Evolutionary conservation across 2,888 invertebrate species (phyloP), one percentile per base, ranked within the genome.

Genomic region (Kryphioiulus occultus): DNA sequence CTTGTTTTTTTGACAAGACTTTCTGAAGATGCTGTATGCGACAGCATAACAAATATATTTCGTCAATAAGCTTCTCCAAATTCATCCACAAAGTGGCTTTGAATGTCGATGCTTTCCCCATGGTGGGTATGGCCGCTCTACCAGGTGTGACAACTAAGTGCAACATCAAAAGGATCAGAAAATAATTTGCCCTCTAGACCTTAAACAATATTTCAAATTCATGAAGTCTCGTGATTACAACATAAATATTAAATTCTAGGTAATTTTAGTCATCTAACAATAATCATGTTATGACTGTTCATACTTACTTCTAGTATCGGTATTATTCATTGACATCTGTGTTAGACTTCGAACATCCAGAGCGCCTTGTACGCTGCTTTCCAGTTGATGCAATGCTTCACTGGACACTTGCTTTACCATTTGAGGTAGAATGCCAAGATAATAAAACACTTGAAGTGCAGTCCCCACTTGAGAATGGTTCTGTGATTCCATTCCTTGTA

Each of bases 31-130:
- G 92, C 87, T 92, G 91, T 1, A 92, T 90, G 91, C 92, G 90
- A 44, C 91, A 91, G 90, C 92, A 92, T 19, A 91, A 89, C 19
- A 91, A 90, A 89, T 92, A 92, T 84, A 93, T 92, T 88, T 95
- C 94, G 91, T 96, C 95, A 91, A 97, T 96, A 12, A 97, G 92
- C 92, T 95, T 96, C 91, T 98, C 97, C 90, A 98, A 94, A 90
- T 96, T 97, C 89, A 95, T 95, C 98, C 98, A 98, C 7, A 98
- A 93, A 91, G 95, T 93, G 78, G 93, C 94, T 89, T 95, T 92
- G 90, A 95, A 93, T 86, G 94, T 93, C 39, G 94, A 93, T 12
- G 93, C 93, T 89, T 94, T 93, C 12, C 94, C 94, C 78, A 93
- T 92, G 0, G 93, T 92, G 10, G 94, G 94, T 90, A 94, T 92